Evolutionary conservation across 2,888 invertebrate species (phyloP), one percentile per base, ranked within the genome.

Genomic region (Deilephila elpenor): DNA sequence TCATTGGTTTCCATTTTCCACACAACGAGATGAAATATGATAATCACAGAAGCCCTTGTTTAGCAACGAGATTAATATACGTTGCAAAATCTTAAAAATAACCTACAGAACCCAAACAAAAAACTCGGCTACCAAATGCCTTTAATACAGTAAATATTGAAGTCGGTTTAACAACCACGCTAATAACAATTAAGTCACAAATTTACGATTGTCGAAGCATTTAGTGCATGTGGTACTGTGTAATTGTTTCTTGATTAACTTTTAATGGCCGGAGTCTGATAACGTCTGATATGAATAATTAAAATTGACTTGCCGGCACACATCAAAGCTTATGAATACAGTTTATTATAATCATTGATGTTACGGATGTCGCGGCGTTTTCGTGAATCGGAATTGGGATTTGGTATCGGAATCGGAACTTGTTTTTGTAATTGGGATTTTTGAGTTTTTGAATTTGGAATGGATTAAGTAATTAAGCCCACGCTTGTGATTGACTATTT

Each of bases 191-290:
- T 67, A 67, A 59, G 34, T 64, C 25, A 64, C 67, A 20, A 67
- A 59, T 73, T 73, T 73, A 73, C 64, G 72, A 73, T 56, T 73
- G 37, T 73, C 59, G 67, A 67, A 67, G 56, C 59, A 59, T 67
- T 59, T 67, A 73, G 51, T 71, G 34, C 70, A 56, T 56, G 70
- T 34, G 19, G 72, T 73, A 73, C 72, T 19, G 37, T 67, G 59
- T 73, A 73, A 73, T 73, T 73, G 72, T 73, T 67, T 34, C 64
- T 37, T 25, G 62, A 44, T 73, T 59, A 19, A 73, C 59, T 67
- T 64, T 67, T 67, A 73, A 73, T 73, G 72, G 64, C 19, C 56
- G 56, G 56, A 53, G 62, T 59, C 67, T 34, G 72, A 73, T 73
- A 73, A 73, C 25, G 59, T 34, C 67, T 32, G 59, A 59, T 67